Evolutionary conservation across 2,888 invertebrate genomes (phyloP), one percentile per base, ranked within the genome.

Genomic region (Chalcis sispes): DNA sequence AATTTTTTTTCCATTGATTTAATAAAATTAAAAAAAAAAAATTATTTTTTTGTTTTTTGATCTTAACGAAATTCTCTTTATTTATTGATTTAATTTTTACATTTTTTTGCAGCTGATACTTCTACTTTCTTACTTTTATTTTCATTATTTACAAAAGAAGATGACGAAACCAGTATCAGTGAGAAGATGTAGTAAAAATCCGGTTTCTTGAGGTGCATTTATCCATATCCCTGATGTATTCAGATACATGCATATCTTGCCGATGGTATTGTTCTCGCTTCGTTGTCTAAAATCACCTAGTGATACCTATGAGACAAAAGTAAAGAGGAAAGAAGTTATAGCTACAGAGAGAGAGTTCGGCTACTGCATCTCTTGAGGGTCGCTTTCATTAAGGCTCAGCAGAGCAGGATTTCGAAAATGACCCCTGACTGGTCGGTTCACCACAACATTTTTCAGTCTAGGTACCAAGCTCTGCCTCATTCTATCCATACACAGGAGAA

Each of bases 381-480:
- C 56, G 59, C 81, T 81, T 82, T 83, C 83, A 83, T 84, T 82
- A 85, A 80, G 81, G 81, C 61, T 56, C 50, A 56, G 29, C 80
- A 78, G 72, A 79, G 80, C 79, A 82, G 82, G 83, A 83, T 84
- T 85, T 85, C 76, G 82, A 85, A 85, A 85, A 85, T 77, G 83
- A 82, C 82, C 81, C 81, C 80, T 81, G 82, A 80, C 82, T 78
- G 80, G 80, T 77, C 80, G 85, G 86, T 85, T 83, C 75, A 85
- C 86, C 86, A 81, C 86, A 86, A 83, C 82, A 86, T 87, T 87
- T 86, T 86, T 86, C 82, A 85, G 85, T 86, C 86, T 86, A 81
- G 83, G 85, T 82, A 82, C 81, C 84, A 13, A 82, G 79, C 77
- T 80, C 81, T 79, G 80, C 80, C 82, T 73, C 84, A 81, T 84